Evolutionary conservation across 2,797 vertebrate species (phyloP).

Genomic region (Jordanella pulchra): DNA sequence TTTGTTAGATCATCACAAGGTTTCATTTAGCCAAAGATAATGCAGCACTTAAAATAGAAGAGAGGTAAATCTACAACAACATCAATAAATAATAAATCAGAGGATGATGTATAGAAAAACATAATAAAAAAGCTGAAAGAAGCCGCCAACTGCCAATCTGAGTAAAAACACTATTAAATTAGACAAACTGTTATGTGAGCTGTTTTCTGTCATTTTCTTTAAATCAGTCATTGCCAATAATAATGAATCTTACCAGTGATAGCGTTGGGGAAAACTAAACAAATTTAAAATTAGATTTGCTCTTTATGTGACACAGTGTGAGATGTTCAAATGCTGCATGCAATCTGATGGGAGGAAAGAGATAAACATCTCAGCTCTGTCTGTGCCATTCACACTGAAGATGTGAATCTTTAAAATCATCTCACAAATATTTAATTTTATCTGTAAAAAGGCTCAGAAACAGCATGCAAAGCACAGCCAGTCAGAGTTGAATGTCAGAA

Average conservation of each 20-base stretch:
- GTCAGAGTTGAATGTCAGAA: not conserved
- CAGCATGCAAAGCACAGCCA: not conserved
- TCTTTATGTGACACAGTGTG: not conserved
- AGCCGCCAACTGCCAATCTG: too few relatives aligned
- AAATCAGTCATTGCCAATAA: not conserved
- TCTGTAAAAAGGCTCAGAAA: not conserved
- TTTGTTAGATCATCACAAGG: too few relatives aligned
- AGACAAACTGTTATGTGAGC: not conserved
- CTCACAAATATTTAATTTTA: not conserved
- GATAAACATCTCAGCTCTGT: slow-evolving; percentile 7
- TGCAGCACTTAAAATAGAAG: not conserved
- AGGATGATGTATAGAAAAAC: not conserved
- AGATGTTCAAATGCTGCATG: not conserved
- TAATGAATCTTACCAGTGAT: not conserved
- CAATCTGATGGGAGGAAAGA: not conserved
- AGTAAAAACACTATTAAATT: not conserved
- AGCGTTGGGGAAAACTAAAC: not conserved
- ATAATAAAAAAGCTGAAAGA: not conserved
- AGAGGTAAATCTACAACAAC: not conserved
- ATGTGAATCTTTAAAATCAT: slow-evolving; percentile 5
- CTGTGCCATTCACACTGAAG: not conserved
- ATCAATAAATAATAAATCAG: not conserved
- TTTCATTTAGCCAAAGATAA: not conserved
- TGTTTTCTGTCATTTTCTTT: not conserved
- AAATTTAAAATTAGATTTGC: not conserved